phyloP scores from a whole-genome alignment of 2,113 vertebrate species.

The Gila orcuttii region DNA sequence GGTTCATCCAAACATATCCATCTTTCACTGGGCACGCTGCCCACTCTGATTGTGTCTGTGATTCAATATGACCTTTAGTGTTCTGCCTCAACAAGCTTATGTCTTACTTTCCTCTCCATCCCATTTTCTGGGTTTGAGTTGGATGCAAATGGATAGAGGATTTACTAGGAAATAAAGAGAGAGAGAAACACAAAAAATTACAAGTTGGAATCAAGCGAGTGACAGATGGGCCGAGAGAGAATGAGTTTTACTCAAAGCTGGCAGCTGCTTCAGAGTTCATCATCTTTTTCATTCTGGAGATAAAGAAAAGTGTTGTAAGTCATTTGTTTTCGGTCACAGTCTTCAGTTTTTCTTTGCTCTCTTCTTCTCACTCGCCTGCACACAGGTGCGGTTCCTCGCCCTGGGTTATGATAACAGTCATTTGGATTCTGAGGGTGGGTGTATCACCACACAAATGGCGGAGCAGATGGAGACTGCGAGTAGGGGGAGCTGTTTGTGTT shows the following conservation, averaged over 20 bases:
- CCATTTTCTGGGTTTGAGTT: neutral
- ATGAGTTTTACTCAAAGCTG: neutral
- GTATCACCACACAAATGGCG: conserved; percentile 18
- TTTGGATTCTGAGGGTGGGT: conserved; percentile 54
- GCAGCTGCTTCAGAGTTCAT: conserved; percentile 23
- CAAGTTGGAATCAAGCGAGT: neutral
- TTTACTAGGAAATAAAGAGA: conserved; percentile 2
- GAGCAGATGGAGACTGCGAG: conserved; percentile 58
- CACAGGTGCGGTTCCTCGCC: neutral
- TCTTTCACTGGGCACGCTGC: neutral
- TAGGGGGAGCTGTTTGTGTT: conserved; percentile 16
- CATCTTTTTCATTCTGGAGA: conserved; percentile 3
- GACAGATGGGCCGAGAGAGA: conserved; percentile 34
- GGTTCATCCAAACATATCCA: conserved; percentile 1
- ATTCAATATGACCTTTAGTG: conserved; percentile 7
- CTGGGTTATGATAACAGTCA: conserved; percentile 49
- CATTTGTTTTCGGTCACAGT: conserved; percentile 17
- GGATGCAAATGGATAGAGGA: conserved; percentile 1
- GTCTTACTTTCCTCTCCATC: conserved; percentile 1
- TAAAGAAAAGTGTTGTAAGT: neutral
- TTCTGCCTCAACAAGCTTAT: conserved; percentile 4
- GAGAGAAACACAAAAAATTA: neutral
- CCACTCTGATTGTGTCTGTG: neutral
- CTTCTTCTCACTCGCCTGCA: neutral
- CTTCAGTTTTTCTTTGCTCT: neutral